These are phyloP conservation scores for Gallinago undulata DNA, from an alignment of 2,113 vertebrate species.

Conservation along the genomic window DNA sequence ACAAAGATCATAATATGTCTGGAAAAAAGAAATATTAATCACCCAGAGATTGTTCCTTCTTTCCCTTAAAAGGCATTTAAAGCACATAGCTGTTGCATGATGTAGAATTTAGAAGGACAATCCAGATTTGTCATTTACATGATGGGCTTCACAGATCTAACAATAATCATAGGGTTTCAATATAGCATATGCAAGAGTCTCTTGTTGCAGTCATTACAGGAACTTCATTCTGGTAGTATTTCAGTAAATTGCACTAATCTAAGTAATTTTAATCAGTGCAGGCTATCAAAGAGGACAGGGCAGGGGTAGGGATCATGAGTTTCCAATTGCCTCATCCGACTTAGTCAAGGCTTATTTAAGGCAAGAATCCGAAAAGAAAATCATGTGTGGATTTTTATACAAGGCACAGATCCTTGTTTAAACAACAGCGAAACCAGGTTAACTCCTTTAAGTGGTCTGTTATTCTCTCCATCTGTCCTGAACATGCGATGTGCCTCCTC, in stretches of 20 bases:
- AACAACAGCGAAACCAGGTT: neutral
- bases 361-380: neutral
- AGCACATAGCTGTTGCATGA: neutral
- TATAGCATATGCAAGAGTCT: slow-evolving; percentile 8
- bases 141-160: neutral
- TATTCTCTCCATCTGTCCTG: neutral
- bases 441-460: neutral
- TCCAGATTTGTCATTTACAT: slow-evolving; percentile 3
- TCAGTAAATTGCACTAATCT: slow-evolving; percentile 58
- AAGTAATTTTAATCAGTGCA: slow-evolving; percentile 65
- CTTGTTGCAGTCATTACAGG: slow-evolving; percentile 14
- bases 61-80: neutral
- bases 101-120: neutral
- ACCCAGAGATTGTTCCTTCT: neutral
- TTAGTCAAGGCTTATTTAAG: slow-evolving; percentile 38
- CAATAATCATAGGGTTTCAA: slow-evolving; percentile 51
- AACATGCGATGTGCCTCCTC: neutral
- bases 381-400: neutral
- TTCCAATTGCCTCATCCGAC: slow-evolving; percentile 38
- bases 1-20: neutral
- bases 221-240: slow-evolving; percentile 24
- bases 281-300: slow-evolving; percentile 26
- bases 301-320: slow-evolving; percentile 25
- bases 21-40: neutral
- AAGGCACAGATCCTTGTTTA: neutral